These are phyloP conservation scores for Macrosteles quadrilineatus DNA, from an alignment of 1,140 invertebrate species.

Conservation along the genomic window DNA sequence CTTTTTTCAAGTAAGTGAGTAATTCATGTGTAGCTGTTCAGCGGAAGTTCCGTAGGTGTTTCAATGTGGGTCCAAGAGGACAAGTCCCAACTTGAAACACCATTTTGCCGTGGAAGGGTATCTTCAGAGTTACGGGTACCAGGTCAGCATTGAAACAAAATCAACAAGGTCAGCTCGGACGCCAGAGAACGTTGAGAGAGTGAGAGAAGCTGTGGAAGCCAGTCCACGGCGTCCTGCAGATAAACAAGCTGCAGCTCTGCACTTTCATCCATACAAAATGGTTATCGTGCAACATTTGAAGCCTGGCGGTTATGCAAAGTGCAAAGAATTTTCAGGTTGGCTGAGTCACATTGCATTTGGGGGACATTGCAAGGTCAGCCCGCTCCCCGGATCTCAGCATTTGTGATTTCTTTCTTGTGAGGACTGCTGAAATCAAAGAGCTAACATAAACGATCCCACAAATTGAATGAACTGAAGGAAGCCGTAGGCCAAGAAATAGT, in stretches of 20 bases:
- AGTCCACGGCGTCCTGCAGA: neutral
- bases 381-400: slow-evolving; percentile 46
- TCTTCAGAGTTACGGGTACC: slow-evolving; percentile 37
- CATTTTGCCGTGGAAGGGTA: slow-evolving; percentile 34
- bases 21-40: slow-evolving; percentile 26
- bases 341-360: slow-evolving; percentile 40
- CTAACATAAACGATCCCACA: slow-evolving; percentile 26
- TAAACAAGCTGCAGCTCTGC: slow-evolving; percentile 6
- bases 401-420: slow-evolving; percentile 46
- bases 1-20: too few relatives aligned
- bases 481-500: slow-evolving; percentile 13
- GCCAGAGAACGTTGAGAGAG: too few relatives aligned
- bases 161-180: neutral
- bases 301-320: slow-evolving; percentile 19
- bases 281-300: slow-evolving; percentile 35
- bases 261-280: too few relatives aligned
- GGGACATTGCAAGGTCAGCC: slow-evolving; percentile 43
- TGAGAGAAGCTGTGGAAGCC: too few relatives aligned
- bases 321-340: slow-evolving; percentile 34
- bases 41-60: slow-evolving; percentile 27
- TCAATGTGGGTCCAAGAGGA: too few relatives aligned
- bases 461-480: slow-evolving; percentile 26
- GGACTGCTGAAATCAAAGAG: slow-evolving; percentile 40
- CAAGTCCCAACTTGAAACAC: too few relatives aligned
- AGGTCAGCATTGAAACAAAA: slow-evolving; percentile 34